Conservation (phyloP, 30 jellyfish, hydroid and myxozoan species). For the Pseudorhiza aurosa region DNA sequence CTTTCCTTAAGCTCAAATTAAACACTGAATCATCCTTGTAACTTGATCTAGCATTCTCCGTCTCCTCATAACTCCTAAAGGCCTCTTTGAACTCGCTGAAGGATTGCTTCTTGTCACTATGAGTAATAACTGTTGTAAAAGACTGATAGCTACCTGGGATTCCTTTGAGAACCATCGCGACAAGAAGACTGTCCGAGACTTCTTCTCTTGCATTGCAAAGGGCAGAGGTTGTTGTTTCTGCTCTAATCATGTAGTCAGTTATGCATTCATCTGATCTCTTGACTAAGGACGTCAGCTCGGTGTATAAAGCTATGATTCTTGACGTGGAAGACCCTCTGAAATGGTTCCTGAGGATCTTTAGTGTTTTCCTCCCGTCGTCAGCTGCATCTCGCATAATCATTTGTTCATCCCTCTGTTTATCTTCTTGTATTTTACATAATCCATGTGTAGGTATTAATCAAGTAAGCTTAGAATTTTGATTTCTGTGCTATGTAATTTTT, state of each 20-base stretch:
- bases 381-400: slow-evolving; percentile 66
- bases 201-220: slow-evolving; percentile 55
- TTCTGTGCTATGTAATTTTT: too few relatives aligned
- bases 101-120: slow-evolving; percentile 41
- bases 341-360: slow-evolving; percentile 36
- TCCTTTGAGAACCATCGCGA: slow-evolving; percentile 70
- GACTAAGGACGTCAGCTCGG: slow-evolving; percentile 38
- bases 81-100: slow-evolving; percentile 71
- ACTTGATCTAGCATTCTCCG: slow-evolving; percentile 36
- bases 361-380: slow-evolving; percentile 42
- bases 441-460: too few relatives aligned
- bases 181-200: slow-evolving; percentile 26
- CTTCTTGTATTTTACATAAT: too few relatives aligned
- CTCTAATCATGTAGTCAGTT: slow-evolving; percentile 55
- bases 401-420: too few relatives aligned
- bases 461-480: too few relatives aligned
- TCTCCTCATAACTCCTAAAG: slow-evolving; percentile 69
- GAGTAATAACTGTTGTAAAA: slow-evolving; percentile 26
- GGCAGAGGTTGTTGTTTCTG: slow-evolving; percentile 65
- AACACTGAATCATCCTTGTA: slow-evolving; percentile 18
- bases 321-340: slow-evolving; percentile 54
- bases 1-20: background rate
- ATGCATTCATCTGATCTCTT: slow-evolving; percentile 37
- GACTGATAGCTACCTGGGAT: slow-evolving; percentile 38
- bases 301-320: slow-evolving; percentile 48